phyloP scores from a whole-genome alignment of 2,113 vertebrate species.

The Ranitomeya variabilis region DNA sequence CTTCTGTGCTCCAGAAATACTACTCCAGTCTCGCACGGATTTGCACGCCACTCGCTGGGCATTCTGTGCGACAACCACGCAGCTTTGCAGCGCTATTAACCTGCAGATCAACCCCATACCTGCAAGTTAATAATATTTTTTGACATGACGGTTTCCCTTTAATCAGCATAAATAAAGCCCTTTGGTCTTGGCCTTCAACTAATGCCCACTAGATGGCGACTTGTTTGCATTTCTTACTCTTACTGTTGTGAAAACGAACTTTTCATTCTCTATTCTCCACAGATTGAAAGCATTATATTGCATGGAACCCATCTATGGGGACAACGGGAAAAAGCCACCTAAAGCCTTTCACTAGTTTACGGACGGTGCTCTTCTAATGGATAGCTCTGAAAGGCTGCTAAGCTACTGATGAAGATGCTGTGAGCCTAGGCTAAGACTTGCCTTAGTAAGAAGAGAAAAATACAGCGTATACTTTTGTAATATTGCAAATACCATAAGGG shows the following conservation, averaged over 20 bases:
- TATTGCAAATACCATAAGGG: not conserved
- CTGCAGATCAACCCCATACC: too few relatives aligned
- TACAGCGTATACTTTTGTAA: not conserved
- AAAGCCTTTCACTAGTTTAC: not conserved
- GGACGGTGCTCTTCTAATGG: not conserved
- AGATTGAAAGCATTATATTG: not conserved
- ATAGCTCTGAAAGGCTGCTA: not conserved
- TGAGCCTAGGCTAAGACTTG: not conserved
- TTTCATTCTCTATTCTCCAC: not conserved
- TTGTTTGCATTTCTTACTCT: not conserved
- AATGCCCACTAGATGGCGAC: not conserved
- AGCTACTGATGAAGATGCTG: not conserved
- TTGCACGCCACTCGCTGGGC: too few relatives aligned
- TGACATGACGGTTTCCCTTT: too few relatives aligned
- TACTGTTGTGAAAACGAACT: not conserved
- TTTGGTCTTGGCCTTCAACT: not conserved
- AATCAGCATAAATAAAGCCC: too few relatives aligned
- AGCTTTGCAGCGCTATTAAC: too few relatives aligned
- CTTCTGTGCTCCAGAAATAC: too few relatives aligned
- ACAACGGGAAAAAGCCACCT: not conserved
- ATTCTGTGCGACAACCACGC: too few relatives aligned
- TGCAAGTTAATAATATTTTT: too few relatives aligned
- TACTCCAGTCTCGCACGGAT: too few relatives aligned
- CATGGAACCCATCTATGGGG: not conserved
- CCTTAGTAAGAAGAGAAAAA: not conserved